Percentiles rank a stretch among this genome's conserved stretches.
Evolutionary conservation across 1,140 invertebrate species (phyloP).

Genomic region (Bilobella aurantiaca): DNA sequence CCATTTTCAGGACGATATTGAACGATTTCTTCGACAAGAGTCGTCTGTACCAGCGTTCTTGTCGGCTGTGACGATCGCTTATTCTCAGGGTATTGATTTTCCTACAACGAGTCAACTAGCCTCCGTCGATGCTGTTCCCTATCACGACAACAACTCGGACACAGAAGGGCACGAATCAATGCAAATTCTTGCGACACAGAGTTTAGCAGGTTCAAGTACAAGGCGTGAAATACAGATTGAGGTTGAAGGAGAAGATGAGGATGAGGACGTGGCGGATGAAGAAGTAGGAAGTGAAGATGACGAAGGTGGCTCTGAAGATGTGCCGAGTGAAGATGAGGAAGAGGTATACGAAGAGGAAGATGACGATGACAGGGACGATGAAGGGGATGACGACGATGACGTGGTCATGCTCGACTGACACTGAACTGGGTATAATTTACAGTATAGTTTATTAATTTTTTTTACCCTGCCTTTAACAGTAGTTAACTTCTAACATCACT

Average conservation of each 20-base stretch:
- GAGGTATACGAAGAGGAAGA: conserved; percentile 11
- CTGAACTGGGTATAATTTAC: no score
- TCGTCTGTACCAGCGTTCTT: conserved; percentile 29
- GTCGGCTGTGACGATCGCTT: conserved; percentile 26
- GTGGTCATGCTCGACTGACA: no score
- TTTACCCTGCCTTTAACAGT: no score
- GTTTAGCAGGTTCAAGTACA: background rate
- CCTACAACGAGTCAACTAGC: background rate
- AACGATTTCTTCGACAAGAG: conserved; percentile 20
- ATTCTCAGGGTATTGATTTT: conserved; percentile 13
- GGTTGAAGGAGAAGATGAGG: conserved; percentile 21
- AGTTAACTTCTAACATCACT: no score
- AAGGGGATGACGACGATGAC: conserved; percentile 15
- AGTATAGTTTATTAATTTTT: no score
- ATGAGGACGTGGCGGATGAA: conserved; percentile 12
- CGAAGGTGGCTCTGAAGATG: no score
- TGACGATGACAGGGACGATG: background rate
- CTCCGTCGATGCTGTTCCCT: background rate
- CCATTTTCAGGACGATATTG: conserved; percentile 30
- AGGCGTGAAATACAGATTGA: conserved; percentile 11
- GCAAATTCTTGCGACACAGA: background rate
- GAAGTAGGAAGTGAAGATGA: background rate
- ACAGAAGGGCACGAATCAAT: background rate
- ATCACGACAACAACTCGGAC: background rate
- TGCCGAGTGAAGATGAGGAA: conserved; percentile 4